A percentile compares a stretch with the other conserved stretches of the same genome.
These are phyloP conservation scores for Quadriops clusia DNA, from an alignment of 2,888 invertebrate genomes.

Conservation along the genomic window DNA sequence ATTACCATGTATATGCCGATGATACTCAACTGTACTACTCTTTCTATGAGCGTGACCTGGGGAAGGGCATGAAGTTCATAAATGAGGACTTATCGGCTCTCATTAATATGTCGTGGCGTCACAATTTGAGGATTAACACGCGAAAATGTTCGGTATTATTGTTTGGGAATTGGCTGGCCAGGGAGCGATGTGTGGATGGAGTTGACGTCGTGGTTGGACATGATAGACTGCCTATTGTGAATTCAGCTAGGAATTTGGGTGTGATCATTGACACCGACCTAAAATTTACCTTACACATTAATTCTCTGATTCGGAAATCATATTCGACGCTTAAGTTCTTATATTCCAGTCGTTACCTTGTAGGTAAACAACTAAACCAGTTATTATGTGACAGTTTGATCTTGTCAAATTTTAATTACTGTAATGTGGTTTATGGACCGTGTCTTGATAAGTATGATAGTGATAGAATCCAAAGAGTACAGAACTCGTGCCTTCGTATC, in stretches of 20 bases:
- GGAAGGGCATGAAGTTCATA: neutral
- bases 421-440: neutral
- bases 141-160: constrained; percentile 1
- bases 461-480: constrained; percentile 1
- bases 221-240: neutral
- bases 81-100: neutral
- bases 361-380: neutral
- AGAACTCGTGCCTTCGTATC: constrained; percentile 1
- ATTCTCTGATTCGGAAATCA: constrained; percentile 1
- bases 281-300: neutral
- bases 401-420: constrained; percentile 2
- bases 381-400: neutral
- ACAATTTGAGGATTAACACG: neutral
- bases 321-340: constrained; percentile 3
- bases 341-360: neutral
- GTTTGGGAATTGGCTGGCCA: neutral
- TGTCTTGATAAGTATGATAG: neutral
- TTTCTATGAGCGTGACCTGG: neutral
- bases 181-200: neutral
- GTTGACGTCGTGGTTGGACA: neutral
- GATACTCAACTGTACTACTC: constrained; percentile 1
- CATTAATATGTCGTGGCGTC: neutral
- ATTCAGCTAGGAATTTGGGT: constrained; percentile 4
- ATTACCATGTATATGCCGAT: too few species aligned
- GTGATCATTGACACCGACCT: neutral